A percentile compares a stretch with the other conserved stretches of the same genome.
These are phyloP conservation scores for Melanerpes aurifrons DNA, from an alignment of 2,113 vertebrate species.

Conservation along the genomic window DNA sequence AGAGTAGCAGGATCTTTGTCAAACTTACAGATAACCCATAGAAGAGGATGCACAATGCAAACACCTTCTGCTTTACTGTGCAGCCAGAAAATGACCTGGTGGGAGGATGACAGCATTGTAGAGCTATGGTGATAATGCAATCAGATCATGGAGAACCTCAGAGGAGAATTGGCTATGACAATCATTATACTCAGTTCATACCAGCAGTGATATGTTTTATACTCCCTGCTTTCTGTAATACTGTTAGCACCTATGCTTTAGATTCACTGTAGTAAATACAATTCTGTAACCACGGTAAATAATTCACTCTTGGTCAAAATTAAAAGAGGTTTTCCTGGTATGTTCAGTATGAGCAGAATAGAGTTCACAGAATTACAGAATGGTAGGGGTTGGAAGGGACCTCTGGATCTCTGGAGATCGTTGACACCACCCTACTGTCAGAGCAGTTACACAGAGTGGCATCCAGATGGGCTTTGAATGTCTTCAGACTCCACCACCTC, in stretches of 20 bases:
- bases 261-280: neutral
- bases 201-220: neutral
- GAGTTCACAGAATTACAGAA: neutral
- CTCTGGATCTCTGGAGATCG: too few relatives aligned
- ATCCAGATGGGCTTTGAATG: too few relatives aligned
- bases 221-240: neutral
- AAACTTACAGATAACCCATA: neutral
- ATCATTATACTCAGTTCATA: neutral
- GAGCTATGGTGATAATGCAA: neutral
- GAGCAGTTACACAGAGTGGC: too few relatives aligned
- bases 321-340: neutral
- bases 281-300: neutral
- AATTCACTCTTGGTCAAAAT: neutral
- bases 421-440: too few relatives aligned
- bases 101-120: neutral
- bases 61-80: neutral
- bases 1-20: neutral
- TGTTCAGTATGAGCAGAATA: neutral
- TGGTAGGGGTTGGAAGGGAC: too few relatives aligned
- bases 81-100: neutral
- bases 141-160: accelerated
- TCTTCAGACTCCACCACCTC: too few relatives aligned
- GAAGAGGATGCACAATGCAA: neutral
- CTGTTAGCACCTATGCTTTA: neutral
- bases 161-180: neutral